phyloP scores from a whole-genome alignment of 2,113 vertebrate genomes.

The Meleagris gallopavo region DNA sequence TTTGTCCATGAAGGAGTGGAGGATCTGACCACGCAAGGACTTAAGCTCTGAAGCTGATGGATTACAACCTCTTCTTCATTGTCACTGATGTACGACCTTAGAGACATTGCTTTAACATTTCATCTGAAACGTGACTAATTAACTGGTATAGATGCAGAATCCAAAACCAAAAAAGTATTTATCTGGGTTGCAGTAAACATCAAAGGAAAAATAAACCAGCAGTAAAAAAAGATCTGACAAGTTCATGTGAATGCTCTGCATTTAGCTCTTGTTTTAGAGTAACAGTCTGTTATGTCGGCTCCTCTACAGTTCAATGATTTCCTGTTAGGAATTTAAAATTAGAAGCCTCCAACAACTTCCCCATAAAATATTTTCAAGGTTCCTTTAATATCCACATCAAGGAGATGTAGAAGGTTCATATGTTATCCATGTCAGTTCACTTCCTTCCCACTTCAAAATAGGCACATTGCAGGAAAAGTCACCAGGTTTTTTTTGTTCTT shows the following conservation, averaged over 20 bases:
- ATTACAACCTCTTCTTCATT: background rate
- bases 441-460: slow-evolving; percentile 70
- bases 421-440: slow-evolving; percentile 61
- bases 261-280: slow-evolving; percentile 66
- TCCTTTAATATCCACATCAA: slow-evolving; percentile 76
- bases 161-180: background rate
- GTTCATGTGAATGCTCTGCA: slow-evolving; percentile 56
- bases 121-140: background rate
- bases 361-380: slow-evolving; percentile 69
- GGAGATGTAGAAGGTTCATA: slow-evolving; percentile 63
- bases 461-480: slow-evolving; percentile 47
- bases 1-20: background rate
- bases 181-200: slow-evolving; percentile 59
- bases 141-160: background rate
- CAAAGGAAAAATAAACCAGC: slow-evolving; percentile 5
- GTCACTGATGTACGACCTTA: background rate
- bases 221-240: slow-evolving; percentile 55
- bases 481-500: slow-evolving; percentile 49
- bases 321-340: slow-evolving; percentile 72
- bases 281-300: slow-evolving; percentile 70
- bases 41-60: background rate
- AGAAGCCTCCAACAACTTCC: slow-evolving; percentile 73
- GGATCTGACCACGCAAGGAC: background rate
- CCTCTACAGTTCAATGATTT: slow-evolving; percentile 68
- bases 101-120: background rate